phyloP scores from a whole-genome alignment of 2,888 invertebrate species.

The Athalia circularis region DNA sequence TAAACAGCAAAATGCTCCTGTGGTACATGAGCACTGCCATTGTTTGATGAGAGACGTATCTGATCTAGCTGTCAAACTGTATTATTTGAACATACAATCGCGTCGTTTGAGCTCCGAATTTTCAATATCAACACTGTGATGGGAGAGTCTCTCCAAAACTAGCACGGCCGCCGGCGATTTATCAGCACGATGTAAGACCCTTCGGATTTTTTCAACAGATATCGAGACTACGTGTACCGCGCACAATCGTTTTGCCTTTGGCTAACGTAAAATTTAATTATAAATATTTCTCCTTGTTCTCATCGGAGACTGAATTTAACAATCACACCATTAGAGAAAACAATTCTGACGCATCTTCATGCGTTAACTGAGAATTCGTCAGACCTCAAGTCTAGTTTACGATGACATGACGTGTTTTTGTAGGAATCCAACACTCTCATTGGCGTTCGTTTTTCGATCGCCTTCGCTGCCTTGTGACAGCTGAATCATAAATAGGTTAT shows the following conservation, averaged over 20 bases:
- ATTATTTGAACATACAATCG: neutral
- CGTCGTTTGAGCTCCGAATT: neutral
- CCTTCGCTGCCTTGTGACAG: constrained; percentile 17
- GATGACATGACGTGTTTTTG: neutral
- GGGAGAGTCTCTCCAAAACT: too few species aligned
- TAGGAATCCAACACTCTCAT: neutral
- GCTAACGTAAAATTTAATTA: neutral
- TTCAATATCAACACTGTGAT: too few species aligned
- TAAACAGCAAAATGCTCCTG: constrained; percentile 36
- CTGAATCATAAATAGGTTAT: neutral
- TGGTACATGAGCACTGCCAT: constrained; percentile 40
- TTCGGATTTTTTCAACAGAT: neutral
- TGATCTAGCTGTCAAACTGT: constrained; percentile 14
- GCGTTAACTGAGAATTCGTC: neutral
- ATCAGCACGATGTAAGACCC: neutral
- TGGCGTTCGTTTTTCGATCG: neutral
- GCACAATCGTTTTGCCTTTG: too few species aligned
- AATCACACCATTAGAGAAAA: neutral
- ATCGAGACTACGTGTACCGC: too few species aligned
- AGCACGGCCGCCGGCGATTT: neutral
- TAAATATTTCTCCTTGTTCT: neutral
- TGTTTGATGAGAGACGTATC: neutral
- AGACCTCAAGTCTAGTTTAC: neutral
- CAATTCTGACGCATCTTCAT: neutral
- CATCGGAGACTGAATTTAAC: neutral